Evolutionary conservation across 1,140 invertebrate species (phyloP), one percentile per base, ranked within the genome.

Genomic region (Ceratina calcarata): DNA sequence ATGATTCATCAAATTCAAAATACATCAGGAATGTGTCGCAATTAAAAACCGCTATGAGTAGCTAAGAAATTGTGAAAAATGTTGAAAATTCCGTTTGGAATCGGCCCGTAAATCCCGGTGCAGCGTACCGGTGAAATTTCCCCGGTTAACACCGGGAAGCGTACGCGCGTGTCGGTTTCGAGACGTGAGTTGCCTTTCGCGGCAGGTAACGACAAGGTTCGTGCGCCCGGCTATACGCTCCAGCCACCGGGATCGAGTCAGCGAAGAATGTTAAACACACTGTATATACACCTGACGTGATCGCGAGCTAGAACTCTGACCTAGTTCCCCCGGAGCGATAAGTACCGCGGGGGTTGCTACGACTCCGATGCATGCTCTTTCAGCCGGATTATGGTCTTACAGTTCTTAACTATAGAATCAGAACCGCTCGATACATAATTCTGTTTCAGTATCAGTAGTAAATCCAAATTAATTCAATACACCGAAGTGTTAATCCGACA

Each of bases 251-350:
- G 51, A 45, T 10, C 37, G 49, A 67, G 77, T 77, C 78, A 84
- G 80, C 55, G 72, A 83, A 73, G 78, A 84, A 84, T 73, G 82
- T 78, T 85, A 80, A 85, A 66, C 22, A 45, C 37, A 45, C 37
- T 45, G 7, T 45, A 45, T 45, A 15, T 67, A 57, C 57, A 81
- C 70, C 69, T 67, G 64, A 18, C 51, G 22, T 51, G 68, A 78
- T 85, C 20, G n/a, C 27, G n/a, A 60, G 75, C 71, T 66, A 79
- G 69, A 77, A 81, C 57, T 77, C 64, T 37, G 78, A 85, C 78
- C 83, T 22, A 81, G 78, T 85, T 85, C 55, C 15, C 61, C 20
- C 2, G 2, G 22, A 7, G 3, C 70, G 66, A 57, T 55, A 10
- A 45, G 37, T 32, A 53, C n/a, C 27, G 1, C 22, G 67, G 51